phyloP scores from a whole-genome alignment of 1,140 invertebrate species.

The Himalopsyche phryganea region DNA sequence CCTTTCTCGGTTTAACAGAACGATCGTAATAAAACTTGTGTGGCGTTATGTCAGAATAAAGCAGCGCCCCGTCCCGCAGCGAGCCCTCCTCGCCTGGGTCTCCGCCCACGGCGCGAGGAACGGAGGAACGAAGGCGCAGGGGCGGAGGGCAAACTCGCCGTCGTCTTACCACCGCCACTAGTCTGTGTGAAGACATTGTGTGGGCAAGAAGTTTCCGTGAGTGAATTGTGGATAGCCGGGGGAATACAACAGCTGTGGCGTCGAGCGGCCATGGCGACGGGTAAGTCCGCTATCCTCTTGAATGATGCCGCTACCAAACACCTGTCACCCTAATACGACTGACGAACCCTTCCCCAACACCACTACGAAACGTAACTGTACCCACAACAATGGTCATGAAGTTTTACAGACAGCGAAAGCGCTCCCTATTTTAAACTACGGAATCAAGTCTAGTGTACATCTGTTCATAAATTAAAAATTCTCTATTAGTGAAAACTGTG shows the following conservation, averaged over 20 bases:
- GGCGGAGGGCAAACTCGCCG: slow-evolving; percentile 7
- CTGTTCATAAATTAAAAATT: too few relatives aligned
- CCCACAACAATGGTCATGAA: too few relatives aligned
- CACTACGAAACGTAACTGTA: too few relatives aligned
- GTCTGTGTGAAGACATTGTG: slow-evolving; percentile 31
- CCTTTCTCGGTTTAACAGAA: slow-evolving; percentile 17
- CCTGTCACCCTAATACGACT: slow-evolving; percentile 1
- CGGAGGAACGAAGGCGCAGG: background rate
- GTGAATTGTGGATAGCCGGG: slow-evolving; percentile 27
- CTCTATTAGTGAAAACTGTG: too few relatives aligned
- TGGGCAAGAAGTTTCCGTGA: slow-evolving; percentile 29
- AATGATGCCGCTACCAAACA: background rate
- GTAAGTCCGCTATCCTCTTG: slow-evolving; percentile 13
- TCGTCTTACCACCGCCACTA: slow-evolving; percentile 2
- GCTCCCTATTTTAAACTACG: background rate
- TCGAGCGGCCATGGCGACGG: slow-evolving; percentile 27
- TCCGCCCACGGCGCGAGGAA: background rate
- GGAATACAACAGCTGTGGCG: slow-evolving; percentile 28
- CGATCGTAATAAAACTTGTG: slow-evolving; percentile 6
- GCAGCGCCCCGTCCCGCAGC: too few relatives aligned
- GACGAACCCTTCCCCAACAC: too few relatives aligned
- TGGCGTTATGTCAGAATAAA: slow-evolving; percentile 15
- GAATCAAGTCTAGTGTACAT: background rate
- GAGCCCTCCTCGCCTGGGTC: background rate
- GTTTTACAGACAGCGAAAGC: too few relatives aligned